These are phyloP conservation scores for Natrix natrix DNA, from an alignment of 2,797 vertebrate genomes.

Conservation along the genomic window DNA sequence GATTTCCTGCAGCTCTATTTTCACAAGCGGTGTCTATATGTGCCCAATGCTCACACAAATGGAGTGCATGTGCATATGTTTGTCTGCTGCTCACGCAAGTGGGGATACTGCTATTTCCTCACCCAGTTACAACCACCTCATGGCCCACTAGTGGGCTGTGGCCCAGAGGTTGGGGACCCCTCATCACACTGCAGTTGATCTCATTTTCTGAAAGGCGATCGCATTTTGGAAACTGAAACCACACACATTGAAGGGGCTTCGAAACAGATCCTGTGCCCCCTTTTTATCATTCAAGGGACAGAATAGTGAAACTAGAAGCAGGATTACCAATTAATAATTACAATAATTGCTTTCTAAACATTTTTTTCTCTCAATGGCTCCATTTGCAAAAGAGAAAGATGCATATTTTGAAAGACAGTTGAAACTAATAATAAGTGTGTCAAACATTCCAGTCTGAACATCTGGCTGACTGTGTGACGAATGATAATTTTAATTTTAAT, in stretches of 20 bases:
- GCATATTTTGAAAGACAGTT: neutral
- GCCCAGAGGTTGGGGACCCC: too few species aligned
- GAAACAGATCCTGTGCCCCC: neutral
- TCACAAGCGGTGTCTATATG: too few species aligned
- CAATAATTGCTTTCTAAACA: neutral
- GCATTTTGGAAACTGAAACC: neutral
- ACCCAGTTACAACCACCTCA: too few species aligned
- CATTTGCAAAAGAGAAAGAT: neutral
- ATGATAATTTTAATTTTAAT: neutral
- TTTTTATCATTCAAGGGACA: neutral
- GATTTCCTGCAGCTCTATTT: too few species aligned
- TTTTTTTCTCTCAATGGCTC: neutral
- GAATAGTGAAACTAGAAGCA: neutral
- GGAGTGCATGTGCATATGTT: rapidly evolving
- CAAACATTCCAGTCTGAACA: neutral
- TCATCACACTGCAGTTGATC: neutral
- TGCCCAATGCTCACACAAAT: too few species aligned
- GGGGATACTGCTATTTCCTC: too few species aligned
- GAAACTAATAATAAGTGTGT: neutral
- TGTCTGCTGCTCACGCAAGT: too few species aligned
- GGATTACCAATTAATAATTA: neutral
- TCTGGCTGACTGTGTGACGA: neutral
- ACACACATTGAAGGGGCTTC: neutral
- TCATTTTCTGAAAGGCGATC: neutral
- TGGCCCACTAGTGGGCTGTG: too few species aligned